A percentile compares a stretch with the other conserved stretches of the same genome.
Conservation (phyloP, 2,888 invertebrate genomes). For the Metallyticus violacea region DNA sequence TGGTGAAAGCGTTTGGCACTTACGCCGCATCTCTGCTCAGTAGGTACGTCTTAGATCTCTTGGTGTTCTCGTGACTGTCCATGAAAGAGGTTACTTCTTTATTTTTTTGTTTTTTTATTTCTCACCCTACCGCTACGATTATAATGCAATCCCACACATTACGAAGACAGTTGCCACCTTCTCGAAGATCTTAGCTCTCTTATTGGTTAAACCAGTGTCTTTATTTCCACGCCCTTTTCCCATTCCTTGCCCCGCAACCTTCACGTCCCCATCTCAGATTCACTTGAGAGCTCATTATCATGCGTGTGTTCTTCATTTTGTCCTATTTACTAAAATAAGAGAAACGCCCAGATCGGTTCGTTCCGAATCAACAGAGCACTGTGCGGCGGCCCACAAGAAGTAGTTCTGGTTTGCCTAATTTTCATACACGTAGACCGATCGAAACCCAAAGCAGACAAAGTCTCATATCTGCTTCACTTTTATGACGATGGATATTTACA, state of each 20-base stretch:
- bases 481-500: no score
- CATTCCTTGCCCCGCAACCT: background rate
- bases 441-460: no score
- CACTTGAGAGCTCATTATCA: background rate
- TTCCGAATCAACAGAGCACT: background rate
- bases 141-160: slow-evolving; percentile 9
- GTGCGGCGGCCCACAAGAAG: background rate
- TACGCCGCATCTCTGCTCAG: background rate
- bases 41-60: background rate
- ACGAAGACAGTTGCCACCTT: slow-evolving; percentile 10
- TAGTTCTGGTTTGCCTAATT: background rate
- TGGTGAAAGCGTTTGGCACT: background rate
- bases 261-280: background rate
- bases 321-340: background rate
- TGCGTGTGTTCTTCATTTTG: slow-evolving; percentile 1
- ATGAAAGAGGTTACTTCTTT: background rate
- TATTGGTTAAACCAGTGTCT: slow-evolving; percentile 12
- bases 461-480: no score
- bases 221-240: slow-evolving; percentile 14
- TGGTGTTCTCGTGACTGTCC: background rate
- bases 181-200: slow-evolving; percentile 1
- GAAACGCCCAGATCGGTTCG: slow-evolving; percentile 1
- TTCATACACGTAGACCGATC: no score
- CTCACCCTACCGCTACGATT: background rate
- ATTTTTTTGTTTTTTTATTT: background rate